Base-by-base conservation (phyloP, 1,140 invertebrate genomes). In the Drosophila serrata region DNA sequence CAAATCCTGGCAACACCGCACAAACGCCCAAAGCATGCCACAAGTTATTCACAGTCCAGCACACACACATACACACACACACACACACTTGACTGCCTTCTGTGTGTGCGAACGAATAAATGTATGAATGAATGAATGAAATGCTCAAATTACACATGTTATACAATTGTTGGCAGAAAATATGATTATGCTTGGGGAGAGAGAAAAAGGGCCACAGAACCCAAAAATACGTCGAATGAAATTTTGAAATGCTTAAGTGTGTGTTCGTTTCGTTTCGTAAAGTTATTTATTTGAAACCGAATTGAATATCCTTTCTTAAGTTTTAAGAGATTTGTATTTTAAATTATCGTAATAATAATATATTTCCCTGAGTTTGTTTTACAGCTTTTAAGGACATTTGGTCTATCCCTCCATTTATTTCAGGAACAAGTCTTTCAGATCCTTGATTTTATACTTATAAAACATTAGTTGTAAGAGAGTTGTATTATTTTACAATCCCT, bases 131-230 rank as follows among this genome's bases (percentile, higher is more conserved):
- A 77, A 73, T 53, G 73, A 82, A 87, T 79, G 81, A 88, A 88
- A 88, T 88, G 77, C 61, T 82, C 76, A 79, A 80, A 82, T 88
- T 82, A 88, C 84, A 88, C 84, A 82, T 88, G 84, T 88, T 88
- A 81, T 74, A 88, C 84, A 88, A 88, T 80, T 88, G 76, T 82
- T 80, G 69, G 75, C 45, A 53, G 79, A 70, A 79, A 82, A 82
- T 82, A 75, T 88, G 84, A 87, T 88, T 82, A 88, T 75, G 59
- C 64, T 73, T n/a, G 29, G 37, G n/a, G 82, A 68, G 56, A 51
- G 24, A n/a, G n/a, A n/a, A 75, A 77, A 73, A 60, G 53, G 62
- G 42, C 49, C 40, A 60, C 64, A 68, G 11, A 56, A 29, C 45
- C 29, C 61, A 42, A 24, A n/a, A 53, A 42, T 48, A 42, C 61